Base-by-base conservation (phyloP, 1,140 invertebrate species). In the Teleopsis dalmanni region DNA sequence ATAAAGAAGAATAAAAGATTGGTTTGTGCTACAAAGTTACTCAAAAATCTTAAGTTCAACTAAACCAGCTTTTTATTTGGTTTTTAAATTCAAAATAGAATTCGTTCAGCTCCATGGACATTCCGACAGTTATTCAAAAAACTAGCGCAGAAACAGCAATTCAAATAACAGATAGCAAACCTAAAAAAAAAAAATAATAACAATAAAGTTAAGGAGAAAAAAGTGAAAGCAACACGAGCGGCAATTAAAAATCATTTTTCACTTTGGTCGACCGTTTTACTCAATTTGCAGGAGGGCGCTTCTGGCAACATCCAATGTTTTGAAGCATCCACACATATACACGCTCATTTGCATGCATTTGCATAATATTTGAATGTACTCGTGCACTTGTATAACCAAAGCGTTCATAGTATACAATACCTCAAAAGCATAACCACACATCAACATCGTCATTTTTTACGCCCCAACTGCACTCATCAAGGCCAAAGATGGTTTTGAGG, bases 391-490 rank as follows among this genome's bases (percentile, higher is more conserved):
- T 29, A 19, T 25, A 27, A 4, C 35, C 16, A 37, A 18, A 13
- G 11, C 7, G 41, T 27, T 29, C 10, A 2, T 13, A 14, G 19
- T 29, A 29, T 13, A 29, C 13, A 29, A 40, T 54, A 50, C 47
- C 51, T 50, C 56, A 49, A 47, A 43, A 37, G 55, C 51, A 50
- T 48, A 59, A 47, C 62, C 62, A 62, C 62, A 65, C 57, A 65
- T 65, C 62, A 62, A 58, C 62, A 65, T 23, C 10, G 38, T 47
- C 29, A 41, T 45, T 37, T 34, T 25, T 45, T 27, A 16, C 36
- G 26, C 27, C 29, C 16, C 27, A 47, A 29, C 47, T 25, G 5
- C n/a, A 19, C 25, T 10, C 44, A 46, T 22, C 44, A 46, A 18
- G 10, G 19, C 13, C 45, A 47, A 4, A 18, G 27, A 34, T 14